Evolutionary conservation across 1,140 invertebrate genomes (phyloP), one percentile per base, ranked within the genome.

Genomic region (Samia ricini): DNA sequence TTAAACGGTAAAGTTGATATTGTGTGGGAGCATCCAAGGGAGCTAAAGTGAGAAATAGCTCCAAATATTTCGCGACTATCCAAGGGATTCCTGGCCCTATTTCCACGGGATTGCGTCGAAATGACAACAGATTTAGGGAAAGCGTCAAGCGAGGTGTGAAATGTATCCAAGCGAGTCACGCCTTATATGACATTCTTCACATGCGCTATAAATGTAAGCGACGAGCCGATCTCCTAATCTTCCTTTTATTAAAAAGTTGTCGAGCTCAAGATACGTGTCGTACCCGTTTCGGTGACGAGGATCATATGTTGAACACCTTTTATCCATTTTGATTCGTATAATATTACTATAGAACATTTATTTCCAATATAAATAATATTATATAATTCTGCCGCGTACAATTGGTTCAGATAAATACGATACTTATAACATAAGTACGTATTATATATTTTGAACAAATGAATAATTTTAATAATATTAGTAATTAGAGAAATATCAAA

Each of bases 71-170:
- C 66, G 72, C 74, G 77, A 86, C 75, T 86, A 81, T 83, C 81
- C 83, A 67, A 75, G 74, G 79, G 84, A 85, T 85, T 80, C 77
- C 64, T 79, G 79, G 68, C 81, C 84, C 78, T 80, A 85, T 87
- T 82, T 85, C 75, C 77, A 74, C 74, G 81, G 83, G 82, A 89
- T 86, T 78, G 79, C 71, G 72, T 63, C 77, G 61, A 83, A 87
- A 87, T 89, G 84, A 89, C 87, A 88, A 88, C 81, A 87, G 85
- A 87, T 85, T 89, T 87, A 84, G 81, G 86, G 77, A 83, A 85
- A 88, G 85, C 83, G 87, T 76, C 71, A 80, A 87, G 83, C 86
- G 83, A 83, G 76, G 79, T 86, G 86, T 89, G 76, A 89, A 89
- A 89, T 84, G 82, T 88, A 86, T 83, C 80, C 81, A 71, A 77